These are phyloP conservation scores for Pocillopora grandis DNA, from an alignment of 92 coral and sea anemone genomes.

Conservation along the genomic window DNA sequence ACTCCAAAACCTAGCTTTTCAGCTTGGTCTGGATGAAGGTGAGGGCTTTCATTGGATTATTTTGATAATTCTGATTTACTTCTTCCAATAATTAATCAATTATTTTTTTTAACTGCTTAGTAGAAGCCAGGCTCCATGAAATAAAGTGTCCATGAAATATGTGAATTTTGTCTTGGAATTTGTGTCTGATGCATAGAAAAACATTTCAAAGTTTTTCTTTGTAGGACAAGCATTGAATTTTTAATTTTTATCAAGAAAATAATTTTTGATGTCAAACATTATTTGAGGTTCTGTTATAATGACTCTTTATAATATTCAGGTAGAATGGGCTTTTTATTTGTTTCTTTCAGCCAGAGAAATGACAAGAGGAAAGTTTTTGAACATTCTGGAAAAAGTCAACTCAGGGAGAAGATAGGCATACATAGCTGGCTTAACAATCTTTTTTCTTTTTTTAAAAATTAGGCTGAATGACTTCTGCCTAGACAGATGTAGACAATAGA, in stretches of 20 bases:
- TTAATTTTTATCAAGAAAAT: too few relatives aligned
- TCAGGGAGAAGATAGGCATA: slow-evolving; percentile 61
- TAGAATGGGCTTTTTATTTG: background rate
- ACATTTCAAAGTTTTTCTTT: background rate
- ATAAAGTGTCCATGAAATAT: too few relatives aligned
- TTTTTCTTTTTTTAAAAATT: background rate
- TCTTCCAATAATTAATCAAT: too few relatives aligned
- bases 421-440: background rate
- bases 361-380: slow-evolving; percentile 96
- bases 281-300: background rate
- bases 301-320: too few relatives aligned
- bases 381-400: slow-evolving; percentile 86
- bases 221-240: background rate
- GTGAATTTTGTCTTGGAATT: too few relatives aligned
- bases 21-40: slow-evolving; percentile 98
- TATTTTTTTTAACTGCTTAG: background rate
- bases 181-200: background rate
- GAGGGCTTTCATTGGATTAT: background rate
- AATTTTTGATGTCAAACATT: background rate
- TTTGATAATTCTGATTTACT: too few relatives aligned
- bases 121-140: background rate
- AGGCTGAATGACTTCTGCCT: too few relatives aligned
- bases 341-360: slow-evolving; percentile 90
- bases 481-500: too few relatives aligned
- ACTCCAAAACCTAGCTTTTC: slow-evolving; percentile 94